Evolutionary conservation across 2,888 invertebrate genomes (phyloP), one percentile per base, ranked within the genome.

Genomic region (Notocelia uddmanniana): DNA sequence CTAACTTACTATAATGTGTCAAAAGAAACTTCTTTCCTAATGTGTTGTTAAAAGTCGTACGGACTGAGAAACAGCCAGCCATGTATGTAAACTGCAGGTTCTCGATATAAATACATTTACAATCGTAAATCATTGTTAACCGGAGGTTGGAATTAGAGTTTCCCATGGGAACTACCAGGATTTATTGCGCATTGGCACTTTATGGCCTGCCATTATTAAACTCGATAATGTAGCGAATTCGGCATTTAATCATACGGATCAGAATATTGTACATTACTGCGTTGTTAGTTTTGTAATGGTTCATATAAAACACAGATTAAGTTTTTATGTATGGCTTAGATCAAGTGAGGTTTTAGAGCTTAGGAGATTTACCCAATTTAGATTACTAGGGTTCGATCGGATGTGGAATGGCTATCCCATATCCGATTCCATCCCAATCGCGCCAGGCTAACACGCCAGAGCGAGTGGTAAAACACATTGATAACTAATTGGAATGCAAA

Each of bases 151-250:
- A 52, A 52, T 54, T 37, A 52, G 52, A 37, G 34, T 34, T 34
- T 63, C 63, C 50, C 50, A 63, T 21, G 63, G 63, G 64, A 64
- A 54, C 54, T 8, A 54, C 37, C 15, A 9, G 50, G 64, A 52
- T 64, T 64, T 64, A 54, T 64, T 63, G 48, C 64, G 18, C 50
- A 63, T 63, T 63, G 63, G 34, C 63, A 50, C 50, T 50, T 59
- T 62, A 63, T 50, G 50, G 50, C 15, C 55, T 3, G 34, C 34
- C 37, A 64, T 52, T 64, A 64, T 37, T 21, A 34, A 64, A 52
- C 52, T 21, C 19, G 2, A 54, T 64, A 54, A 26, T 21, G 21
- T 19, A 37, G 18, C 11, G 9, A 21, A 64, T 64, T 64, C 19
- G 11, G 19, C 23, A 18, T 26, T 26, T 45, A 62, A 18, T 48